phyloP scores from a whole-genome alignment of 2,797 vertebrate genomes.

The Artibeus jamaicensis region DNA sequence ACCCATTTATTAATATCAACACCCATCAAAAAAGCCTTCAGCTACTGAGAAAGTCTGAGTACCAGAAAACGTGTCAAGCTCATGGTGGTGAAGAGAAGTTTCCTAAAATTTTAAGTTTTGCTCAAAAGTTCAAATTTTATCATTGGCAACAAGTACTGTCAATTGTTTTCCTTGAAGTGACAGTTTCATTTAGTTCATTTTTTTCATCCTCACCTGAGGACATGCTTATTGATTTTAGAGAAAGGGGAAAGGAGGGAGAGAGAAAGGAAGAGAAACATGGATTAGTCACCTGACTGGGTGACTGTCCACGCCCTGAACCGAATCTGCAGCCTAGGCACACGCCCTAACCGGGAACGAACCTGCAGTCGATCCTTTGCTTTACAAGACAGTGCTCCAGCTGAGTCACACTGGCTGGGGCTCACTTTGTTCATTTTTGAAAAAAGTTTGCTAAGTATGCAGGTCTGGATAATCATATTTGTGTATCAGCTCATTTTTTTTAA shows the following conservation, averaged over 20 bases:
- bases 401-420: background rate
- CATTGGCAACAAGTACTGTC: background rate
- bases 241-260: background rate
- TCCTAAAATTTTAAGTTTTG: conserved; percentile 9
- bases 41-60: background rate
- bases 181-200: background rate
- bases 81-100: background rate
- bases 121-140: background rate
- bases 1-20: background rate
- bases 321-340: background rate
- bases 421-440: background rate
- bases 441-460: background rate
- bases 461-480: background rate
- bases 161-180: background rate
- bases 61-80: background rate
- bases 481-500: background rate
- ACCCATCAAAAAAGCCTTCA: background rate
- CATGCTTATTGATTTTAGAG: background rate
- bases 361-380: background rate
- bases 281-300: background rate
- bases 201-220: background rate
- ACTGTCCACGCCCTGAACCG: no score
- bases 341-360: no score
- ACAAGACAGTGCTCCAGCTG: background rate
- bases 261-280: background rate